These are phyloP conservation scores for Ameiurus melas DNA, from an alignment of 2,113 vertebrate species.

Conservation along the genomic window DNA sequence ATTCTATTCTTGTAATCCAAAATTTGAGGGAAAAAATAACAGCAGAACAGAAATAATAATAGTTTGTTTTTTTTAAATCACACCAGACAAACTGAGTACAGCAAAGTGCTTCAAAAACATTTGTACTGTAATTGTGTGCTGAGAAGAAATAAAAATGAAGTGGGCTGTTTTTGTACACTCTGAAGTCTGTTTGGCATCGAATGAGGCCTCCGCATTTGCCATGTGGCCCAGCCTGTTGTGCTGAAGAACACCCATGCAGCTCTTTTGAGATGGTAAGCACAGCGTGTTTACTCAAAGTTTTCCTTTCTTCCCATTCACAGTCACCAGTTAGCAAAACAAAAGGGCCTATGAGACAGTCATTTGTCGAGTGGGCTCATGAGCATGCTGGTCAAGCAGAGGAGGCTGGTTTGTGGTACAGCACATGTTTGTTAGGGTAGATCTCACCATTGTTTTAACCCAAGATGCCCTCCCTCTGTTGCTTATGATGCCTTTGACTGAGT, in stretches of 20 bases:
- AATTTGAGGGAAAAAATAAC: background rate
- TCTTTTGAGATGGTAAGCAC: conserved; percentile 73
- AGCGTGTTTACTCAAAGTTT: conserved; percentile 77
- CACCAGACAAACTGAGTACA: background rate
- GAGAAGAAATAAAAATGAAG: conserved; percentile 51
- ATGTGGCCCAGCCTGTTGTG: conserved; percentile 48
- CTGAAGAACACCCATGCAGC: conserved; percentile 68
- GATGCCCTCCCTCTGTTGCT: conserved; percentile 51
- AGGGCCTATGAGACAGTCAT: conserved; percentile 69
- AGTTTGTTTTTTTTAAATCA: no score
- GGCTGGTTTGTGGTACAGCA: conserved; percentile 71
- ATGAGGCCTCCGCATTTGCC: conserved; percentile 49
- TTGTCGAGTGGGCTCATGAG: conserved; percentile 71
- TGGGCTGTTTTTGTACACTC: conserved; percentile 52
- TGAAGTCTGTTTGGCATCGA: conserved; percentile 46
- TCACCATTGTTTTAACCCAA: conserved; percentile 75
- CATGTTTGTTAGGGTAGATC: conserved; percentile 71
- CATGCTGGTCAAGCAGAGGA: conserved; percentile 63
- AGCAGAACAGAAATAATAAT: background rate
- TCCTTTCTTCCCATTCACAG: conserved; percentile 64
- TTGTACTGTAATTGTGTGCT: conserved; percentile 29
- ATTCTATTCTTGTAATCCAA: background rate
- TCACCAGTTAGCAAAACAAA: conserved; percentile 72
- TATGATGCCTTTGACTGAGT: conserved; percentile 49
- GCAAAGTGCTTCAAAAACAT: background rate